Conservation (phyloP, 2,113 vertebrate species). For the Nothobranchius kuhntae region DNA sequence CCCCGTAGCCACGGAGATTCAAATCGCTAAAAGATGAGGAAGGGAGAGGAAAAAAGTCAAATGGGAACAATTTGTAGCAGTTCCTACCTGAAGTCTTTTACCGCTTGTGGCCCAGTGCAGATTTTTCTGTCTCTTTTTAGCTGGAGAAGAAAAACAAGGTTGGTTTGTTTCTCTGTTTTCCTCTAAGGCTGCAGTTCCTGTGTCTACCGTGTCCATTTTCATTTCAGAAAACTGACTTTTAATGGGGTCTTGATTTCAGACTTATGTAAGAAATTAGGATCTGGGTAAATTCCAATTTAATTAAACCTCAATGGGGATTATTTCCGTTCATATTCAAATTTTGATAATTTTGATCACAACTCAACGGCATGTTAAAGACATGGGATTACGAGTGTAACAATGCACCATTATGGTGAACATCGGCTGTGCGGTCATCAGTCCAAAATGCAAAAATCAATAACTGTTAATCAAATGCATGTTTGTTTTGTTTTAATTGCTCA, state of each 20-base stretch:
- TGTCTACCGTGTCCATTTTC: background rate
- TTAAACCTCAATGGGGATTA: no score
- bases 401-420: no score
- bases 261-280: background rate
- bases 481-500: no score
- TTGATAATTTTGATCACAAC: no score
- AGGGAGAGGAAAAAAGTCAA: constrained; percentile 28
- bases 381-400: no score
- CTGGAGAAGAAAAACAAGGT: constrained; percentile 19
- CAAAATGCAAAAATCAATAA: no score
- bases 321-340: no score
- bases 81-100: constrained; percentile 40
- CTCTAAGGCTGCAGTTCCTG: background rate
- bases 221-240: background rate
- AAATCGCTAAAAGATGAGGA: constrained; percentile 35
- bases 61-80: constrained; percentile 37
- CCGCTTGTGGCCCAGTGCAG: constrained; percentile 34
- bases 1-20: constrained; percentile 22
- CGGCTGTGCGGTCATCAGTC: no score
- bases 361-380: no score
- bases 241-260: background rate
- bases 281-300: background rate
- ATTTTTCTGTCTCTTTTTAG: constrained; percentile 19
- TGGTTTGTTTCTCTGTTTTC: constrained; percentile 1
- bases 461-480: no score